These are phyloP conservation scores for Nephotettix cincticeps DNA, from an alignment of 1,140 invertebrate species.

Conservation along the genomic window DNA sequence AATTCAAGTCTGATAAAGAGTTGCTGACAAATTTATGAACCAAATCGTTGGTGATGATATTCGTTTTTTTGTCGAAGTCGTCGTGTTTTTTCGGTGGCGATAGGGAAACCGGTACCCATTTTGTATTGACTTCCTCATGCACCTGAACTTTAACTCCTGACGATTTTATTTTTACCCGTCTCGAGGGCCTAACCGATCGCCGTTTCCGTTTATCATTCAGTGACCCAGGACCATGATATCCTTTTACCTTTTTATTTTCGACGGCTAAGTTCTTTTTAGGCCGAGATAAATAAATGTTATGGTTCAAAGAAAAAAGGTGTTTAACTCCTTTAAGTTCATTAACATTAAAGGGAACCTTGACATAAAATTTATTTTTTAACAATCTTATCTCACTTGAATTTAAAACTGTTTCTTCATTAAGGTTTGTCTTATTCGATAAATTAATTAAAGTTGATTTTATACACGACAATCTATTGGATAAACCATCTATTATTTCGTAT, in stretches of 20 bases:
- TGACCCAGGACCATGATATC: neutral
- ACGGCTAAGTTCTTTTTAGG: neutral
- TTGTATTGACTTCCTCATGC: neutral
- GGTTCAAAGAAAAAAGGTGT: neutral
- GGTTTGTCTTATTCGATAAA: too few relatives aligned
- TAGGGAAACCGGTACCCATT: constrained; percentile 26
- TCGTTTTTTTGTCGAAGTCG: neutral
- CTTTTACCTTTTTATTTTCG: neutral
- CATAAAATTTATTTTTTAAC: too few relatives aligned
- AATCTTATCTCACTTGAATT: too few relatives aligned
- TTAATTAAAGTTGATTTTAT: too few relatives aligned
- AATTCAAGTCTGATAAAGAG: constrained; percentile 28
- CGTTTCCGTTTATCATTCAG: neutral
- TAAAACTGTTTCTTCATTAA: too few relatives aligned
- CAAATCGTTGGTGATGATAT: constrained; percentile 18
- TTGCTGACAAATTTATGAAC: constrained; percentile 34
- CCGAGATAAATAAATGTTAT: neutral
- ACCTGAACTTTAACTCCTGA: neutral
- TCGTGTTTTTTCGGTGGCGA: constrained; percentile 5
- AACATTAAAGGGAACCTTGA: too few relatives aligned
- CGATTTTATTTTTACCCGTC: neutral
- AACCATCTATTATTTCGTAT: neutral
- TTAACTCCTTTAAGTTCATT: neutral
- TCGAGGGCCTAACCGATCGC: neutral
- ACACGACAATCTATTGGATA: too few relatives aligned